These are phyloP conservation scores for Tautogolabrus adspersus DNA, from an alignment of 2,113 vertebrate genomes.

Conservation along the genomic window DNA sequence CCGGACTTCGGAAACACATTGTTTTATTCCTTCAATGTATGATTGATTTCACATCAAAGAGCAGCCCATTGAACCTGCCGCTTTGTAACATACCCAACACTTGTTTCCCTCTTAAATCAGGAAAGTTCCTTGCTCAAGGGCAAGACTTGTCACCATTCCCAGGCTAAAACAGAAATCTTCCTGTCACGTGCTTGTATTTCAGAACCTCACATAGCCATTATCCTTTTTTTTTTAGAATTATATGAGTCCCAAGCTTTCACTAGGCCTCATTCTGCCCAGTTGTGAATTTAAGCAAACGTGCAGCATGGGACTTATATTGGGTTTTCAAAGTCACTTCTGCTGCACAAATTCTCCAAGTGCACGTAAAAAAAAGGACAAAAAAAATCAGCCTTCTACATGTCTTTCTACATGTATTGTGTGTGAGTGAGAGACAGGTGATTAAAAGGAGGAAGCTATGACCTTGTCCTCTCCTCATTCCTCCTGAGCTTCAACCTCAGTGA, in stretches of 20 bases:
- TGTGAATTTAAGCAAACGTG: constrained; percentile 53
- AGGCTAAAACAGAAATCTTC: constrained; percentile 26
- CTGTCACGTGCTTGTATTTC: constrained; percentile 42
- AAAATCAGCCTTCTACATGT: constrained; percentile 6
- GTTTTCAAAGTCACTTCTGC: constrained; percentile 54
- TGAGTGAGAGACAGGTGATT: constrained; percentile 36
- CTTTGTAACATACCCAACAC: not conserved
- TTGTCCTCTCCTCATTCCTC: constrained; percentile 41
- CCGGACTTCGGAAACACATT: not conserved
- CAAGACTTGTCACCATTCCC: constrained; percentile 19
- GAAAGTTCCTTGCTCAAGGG: constrained; percentile 26
- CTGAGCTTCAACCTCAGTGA: constrained; percentile 37
- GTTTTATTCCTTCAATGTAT: constrained; percentile 5
- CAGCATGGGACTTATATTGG: constrained; percentile 42
- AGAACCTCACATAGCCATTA: constrained; percentile 37
- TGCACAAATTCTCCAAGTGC: constrained; percentile 36
- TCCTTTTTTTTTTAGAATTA: constrained; percentile 50
- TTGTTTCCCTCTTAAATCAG: constrained; percentile 1
- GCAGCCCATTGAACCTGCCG: not conserved
- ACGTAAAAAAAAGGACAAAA: constrained; percentile 8
- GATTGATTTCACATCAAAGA: constrained; percentile 1
- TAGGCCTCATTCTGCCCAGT: constrained; percentile 60
- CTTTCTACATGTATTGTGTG: constrained; percentile 22
- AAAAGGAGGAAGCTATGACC: constrained; percentile 55
- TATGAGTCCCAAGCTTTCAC: constrained; percentile 57